These are phyloP conservation scores for Mergus octosetaceus DNA, from an alignment of 2,797 vertebrate genomes.

Conservation along the genomic window DNA sequence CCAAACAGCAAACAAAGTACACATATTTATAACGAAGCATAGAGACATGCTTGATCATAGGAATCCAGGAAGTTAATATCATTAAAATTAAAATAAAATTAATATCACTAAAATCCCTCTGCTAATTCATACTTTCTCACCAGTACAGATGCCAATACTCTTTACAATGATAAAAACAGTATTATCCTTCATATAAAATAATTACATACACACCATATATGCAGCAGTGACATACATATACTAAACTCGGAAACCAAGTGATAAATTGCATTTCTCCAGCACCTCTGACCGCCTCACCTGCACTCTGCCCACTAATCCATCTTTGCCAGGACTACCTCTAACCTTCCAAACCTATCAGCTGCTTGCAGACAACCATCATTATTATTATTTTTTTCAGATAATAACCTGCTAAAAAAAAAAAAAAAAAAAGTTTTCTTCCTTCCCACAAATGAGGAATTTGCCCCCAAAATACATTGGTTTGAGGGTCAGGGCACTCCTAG, in stretches of 20 bases:
- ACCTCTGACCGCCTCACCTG: conserved; percentile 45
- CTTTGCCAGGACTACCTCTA: conserved; percentile 62
- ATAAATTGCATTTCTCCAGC: conserved; percentile 47
- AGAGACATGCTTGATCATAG: background rate
- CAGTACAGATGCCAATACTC: background rate
- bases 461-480: conserved; percentile 6
- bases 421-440: conserved; percentile 30
- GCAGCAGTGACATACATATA: background rate
- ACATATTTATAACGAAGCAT: background rate
- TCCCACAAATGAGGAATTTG: conserved; percentile 43
- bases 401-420: conserved; percentile 52
- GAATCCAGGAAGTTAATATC: background rate
- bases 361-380: conserved; percentile 52
- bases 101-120: background rate
- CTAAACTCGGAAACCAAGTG: background rate
- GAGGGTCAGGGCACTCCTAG: background rate
- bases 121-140: background rate
- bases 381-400: conserved; percentile 36
- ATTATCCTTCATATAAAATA: background rate
- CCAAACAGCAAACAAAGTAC: background rate
- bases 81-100: background rate
- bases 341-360: conserved; percentile 61
- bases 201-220: background rate
- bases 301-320: conserved; percentile 60
- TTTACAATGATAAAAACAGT: background rate